Percentiles rank a stretch among this genome's conserved stretches.
Conservation (phyloP, 2,113 vertebrate species). For the Procavia capensis region DNA sequence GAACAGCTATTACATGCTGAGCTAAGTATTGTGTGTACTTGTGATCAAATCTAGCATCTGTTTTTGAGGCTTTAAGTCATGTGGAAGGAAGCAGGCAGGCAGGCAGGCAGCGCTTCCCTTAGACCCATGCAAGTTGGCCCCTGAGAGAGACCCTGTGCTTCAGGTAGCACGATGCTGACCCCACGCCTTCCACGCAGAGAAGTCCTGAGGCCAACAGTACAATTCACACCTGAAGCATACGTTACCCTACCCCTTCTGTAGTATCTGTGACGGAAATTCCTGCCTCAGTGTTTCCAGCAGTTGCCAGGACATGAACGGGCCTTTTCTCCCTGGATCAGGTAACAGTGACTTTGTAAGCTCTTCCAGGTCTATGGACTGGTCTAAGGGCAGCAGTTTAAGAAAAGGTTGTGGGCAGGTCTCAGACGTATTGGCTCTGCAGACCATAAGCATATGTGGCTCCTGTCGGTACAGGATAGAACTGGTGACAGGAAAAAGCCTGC, state of each 20-base stretch:
- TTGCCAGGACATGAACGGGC: neutral
- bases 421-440: neutral
- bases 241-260: rapidly evolving
- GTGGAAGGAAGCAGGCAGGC: too few relatives aligned
- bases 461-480: neutral
- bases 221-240: neutral
- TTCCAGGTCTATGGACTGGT: neutral
- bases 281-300: neutral
- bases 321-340: neutral
- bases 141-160: neutral
- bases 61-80: neutral
- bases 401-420: neutral
- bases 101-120: too few relatives aligned
- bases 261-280: neutral
- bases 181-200: neutral
- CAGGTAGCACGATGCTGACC: too few relatives aligned
- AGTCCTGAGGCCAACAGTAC: neutral
- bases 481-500: neutral
- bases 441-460: neutral
- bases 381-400: neutral
- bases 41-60: neutral
- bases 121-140: too few relatives aligned
- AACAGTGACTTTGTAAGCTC: rapidly evolving
- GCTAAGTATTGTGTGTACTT: neutral
- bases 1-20: neutral